These are phyloP conservation scores for Sturnus vulgaris DNA, from an alignment of 2,113 vertebrate species.

Conservation along the genomic window DNA sequence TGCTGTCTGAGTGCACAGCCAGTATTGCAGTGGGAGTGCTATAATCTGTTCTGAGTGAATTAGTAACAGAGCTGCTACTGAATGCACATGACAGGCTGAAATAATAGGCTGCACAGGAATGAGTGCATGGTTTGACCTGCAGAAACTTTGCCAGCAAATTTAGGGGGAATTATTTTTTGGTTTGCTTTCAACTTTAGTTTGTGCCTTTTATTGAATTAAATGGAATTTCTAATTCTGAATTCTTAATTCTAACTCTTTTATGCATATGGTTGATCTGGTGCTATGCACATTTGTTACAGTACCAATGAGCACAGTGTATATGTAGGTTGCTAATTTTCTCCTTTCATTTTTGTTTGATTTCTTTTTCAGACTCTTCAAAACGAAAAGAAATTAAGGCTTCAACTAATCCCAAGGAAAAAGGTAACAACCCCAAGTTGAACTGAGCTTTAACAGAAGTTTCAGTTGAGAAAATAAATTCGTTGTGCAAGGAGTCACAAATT, in stretches of 20 bases:
- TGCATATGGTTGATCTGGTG: background rate
- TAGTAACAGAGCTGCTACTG: background rate
- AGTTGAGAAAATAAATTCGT: background rate
- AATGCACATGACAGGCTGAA: background rate
- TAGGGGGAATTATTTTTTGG: background rate
- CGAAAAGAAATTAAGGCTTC: conserved; percentile 25
- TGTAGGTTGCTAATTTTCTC: background rate
- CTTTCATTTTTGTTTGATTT: background rate
- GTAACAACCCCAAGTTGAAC: background rate
- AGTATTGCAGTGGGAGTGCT: background rate
- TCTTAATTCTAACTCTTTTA: background rate
- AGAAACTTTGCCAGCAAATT: background rate
- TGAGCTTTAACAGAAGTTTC: background rate
- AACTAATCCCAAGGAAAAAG: conserved; percentile 31
- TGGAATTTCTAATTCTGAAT: background rate
- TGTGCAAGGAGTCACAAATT: background rate
- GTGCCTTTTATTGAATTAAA: background rate
- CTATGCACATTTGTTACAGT: background rate
- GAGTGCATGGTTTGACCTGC: background rate
- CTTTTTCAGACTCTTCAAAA: conserved; percentile 38
- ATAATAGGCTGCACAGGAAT: background rate
- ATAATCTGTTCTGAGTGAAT: background rate
- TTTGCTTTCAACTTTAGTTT: background rate
- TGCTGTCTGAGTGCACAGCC: background rate
- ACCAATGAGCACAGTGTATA: background rate